These are phyloP conservation scores for Rhyacichthys aspro DNA, from an alignment of 2,797 vertebrate species.

Conservation along the genomic window DNA sequence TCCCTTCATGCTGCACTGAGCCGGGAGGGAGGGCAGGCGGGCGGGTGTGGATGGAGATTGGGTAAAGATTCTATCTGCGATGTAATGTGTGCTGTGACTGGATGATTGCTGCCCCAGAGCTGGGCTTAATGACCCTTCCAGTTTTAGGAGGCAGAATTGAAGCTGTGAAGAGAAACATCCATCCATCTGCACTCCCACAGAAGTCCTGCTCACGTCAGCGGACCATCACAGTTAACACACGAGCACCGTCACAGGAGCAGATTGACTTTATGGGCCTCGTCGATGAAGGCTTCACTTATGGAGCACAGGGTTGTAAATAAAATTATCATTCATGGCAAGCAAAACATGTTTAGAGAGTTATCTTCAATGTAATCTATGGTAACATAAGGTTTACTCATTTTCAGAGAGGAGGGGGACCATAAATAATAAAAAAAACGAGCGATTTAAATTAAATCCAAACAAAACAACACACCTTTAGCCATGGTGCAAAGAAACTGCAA, in stretches of 20 bases:
- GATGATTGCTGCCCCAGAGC: conserved; percentile 74
- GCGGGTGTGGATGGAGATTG: conserved; percentile 44
- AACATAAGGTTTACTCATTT: neutral
- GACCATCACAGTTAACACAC: conserved; percentile 71
- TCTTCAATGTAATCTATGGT: neutral
- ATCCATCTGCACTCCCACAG: conserved; percentile 62
- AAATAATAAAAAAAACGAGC: too few relatives aligned
- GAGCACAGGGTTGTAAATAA: conserved; percentile 40
- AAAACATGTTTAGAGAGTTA: neutral
- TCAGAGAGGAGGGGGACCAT: neutral
- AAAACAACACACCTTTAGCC: too few relatives aligned
- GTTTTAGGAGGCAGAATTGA: conserved; percentile 78
- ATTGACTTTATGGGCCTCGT: conserved; percentile 28
- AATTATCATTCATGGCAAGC: conserved; percentile 30
- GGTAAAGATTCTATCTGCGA: conserved; percentile 55
- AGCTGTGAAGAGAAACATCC: conserved; percentile 79
- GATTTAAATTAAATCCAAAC: too few relatives aligned
- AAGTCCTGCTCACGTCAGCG: conserved; percentile 65
- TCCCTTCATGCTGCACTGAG: conserved; percentile 71
- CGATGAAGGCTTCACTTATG: conserved; percentile 52
- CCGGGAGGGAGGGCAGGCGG: too few relatives aligned
- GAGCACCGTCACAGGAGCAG: conserved; percentile 62
- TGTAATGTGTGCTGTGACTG: conserved; percentile 76
- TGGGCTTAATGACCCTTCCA: conserved; percentile 77
- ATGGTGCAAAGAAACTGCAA: too few relatives aligned